Base-by-base conservation (phyloP, 2,113 vertebrate genomes). In the Campylomormyrus tamandua region DNA sequence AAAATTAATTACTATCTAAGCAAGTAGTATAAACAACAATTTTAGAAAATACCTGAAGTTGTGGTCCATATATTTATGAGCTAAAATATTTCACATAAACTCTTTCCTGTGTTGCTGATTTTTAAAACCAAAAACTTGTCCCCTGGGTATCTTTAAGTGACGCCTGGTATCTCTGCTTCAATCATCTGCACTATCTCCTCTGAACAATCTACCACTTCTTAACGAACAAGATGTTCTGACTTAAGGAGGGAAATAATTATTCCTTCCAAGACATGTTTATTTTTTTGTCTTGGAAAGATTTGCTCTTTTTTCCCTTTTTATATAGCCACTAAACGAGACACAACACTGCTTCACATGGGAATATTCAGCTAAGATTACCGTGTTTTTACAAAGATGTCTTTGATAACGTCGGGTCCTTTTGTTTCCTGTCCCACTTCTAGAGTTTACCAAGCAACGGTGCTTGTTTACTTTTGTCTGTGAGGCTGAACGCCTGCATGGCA, bases 401-500 rank as follows among this genome's bases (percentile, higher is more conserved):
- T 48, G 83, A 86, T 86, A 50, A 86, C 1, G 48, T 42, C 1
- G 13, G 21, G 45, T 86, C n/a, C 74, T 86, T 86, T 86, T 86
- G n/a, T 86, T n/a, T 50, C 24, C 83, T 49, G 48, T 86, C 83
- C 24, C 45, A 3, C 45, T 50, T 86, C 83, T 50, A 24, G 45
- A 13, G 83, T 62, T 58, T 62, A 88, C 31, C 87, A 62, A 45
- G 49, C 42, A 11, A 45, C 17, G 87, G 35, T 42, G 56, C 7
- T 62, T 21, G 52, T 89, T 58, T 89, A 83, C 42, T 27, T 84
- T 89, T 84, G 83, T 84, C 19, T 58, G 39, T 17, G 11, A 50
- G 24, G 17, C 45, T 87, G 93, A 91, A 91, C 35, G 27, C 66
- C 85, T 58, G 91, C 15, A 91, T 90, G 92, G 92, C 91, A 92